phyloP scores from a whole-genome alignment of 2,113 vertebrate genomes.

The Colius striatus region DNA sequence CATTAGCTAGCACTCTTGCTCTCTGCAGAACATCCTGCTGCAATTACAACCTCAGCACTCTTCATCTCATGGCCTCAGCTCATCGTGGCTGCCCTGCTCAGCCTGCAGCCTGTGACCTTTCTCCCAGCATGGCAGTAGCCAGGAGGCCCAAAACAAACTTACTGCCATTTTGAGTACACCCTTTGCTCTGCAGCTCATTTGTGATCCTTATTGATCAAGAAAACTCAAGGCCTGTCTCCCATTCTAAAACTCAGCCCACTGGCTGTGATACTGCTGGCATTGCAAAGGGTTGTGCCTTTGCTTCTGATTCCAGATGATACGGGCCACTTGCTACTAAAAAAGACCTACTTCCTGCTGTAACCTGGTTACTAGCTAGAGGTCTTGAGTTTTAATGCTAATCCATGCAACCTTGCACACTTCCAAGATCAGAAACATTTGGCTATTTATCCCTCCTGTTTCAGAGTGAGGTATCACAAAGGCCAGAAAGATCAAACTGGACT shows the following conservation, averaged over 20 bases:
- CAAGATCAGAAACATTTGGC: neutral
- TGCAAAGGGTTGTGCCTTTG: neutral
- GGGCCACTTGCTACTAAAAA: constrained; percentile 20
- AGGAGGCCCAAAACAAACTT: neutral
- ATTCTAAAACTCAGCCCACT: neutral
- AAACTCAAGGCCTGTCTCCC: neutral
- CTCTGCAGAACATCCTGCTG: neutral
- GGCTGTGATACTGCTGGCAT: neutral
- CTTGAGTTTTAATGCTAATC: neutral
- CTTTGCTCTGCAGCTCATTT: neutral
- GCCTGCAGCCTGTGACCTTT: neutral
- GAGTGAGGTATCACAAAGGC: neutral
- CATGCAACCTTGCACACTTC: neutral
- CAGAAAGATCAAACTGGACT: neutral
- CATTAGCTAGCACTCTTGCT: neutral
- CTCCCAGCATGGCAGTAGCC: neutral
- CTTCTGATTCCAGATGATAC: neutral
- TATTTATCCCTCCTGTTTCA: neutral
- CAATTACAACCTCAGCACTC: neutral
- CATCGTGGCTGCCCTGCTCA: neutral
- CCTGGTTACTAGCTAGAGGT: neutral
- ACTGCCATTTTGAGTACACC: neutral
- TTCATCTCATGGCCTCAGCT: neutral
- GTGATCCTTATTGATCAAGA: neutral
- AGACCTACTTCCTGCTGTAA: constrained; percentile 12